Conservation (phyloP, 2,888 invertebrate genomes). For the Drosophila melanosoma region DNA sequence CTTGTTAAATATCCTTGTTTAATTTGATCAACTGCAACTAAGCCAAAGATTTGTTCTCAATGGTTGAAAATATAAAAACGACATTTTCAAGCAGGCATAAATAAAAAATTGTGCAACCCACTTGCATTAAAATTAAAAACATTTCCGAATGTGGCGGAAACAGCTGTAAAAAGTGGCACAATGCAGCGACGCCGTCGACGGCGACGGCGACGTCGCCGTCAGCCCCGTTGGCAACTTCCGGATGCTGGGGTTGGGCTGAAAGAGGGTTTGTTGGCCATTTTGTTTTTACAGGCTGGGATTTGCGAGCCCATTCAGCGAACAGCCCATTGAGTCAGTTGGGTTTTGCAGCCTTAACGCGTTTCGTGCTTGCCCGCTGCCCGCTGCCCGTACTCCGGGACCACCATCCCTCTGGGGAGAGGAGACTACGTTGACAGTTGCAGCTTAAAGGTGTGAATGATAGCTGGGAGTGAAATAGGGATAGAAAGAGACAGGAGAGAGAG, state of each 20-base stretch:
- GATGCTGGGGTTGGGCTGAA: slow-evolving; percentile 3
- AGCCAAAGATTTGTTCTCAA: background rate
- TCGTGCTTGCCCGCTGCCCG: background rate
- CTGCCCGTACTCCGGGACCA: background rate
- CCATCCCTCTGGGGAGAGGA: slow-evolving; percentile 36
- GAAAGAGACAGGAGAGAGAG: background rate
- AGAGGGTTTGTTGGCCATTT: slow-evolving; percentile 69
- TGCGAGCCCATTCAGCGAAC: slow-evolving; percentile 39
- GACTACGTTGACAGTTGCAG: slow-evolving; percentile 36
- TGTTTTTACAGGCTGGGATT: slow-evolving; percentile 68
- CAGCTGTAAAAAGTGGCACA: slow-evolving; percentile 68
- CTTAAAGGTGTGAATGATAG: slow-evolving; percentile 74
- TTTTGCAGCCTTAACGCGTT: slow-evolving; percentile 58
- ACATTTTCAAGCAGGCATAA: slow-evolving; percentile 9
- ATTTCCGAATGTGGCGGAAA: slow-evolving; percentile 69
- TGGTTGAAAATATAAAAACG: background rate
- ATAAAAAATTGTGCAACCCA: slow-evolving; percentile 27
- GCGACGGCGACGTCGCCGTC: slow-evolving; percentile 15
- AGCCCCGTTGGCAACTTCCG: slow-evolving; percentile 56
- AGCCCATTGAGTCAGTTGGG: slow-evolving; percentile 46
- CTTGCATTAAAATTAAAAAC: slow-evolving; percentile 76
- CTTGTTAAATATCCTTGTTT: background rate
- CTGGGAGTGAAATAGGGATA: background rate
- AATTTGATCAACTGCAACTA: background rate
- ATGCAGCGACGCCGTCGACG: slow-evolving; percentile 36